Conservation (phyloP, 2,797 vertebrate species). For the Lerista edwardsae region DNA sequence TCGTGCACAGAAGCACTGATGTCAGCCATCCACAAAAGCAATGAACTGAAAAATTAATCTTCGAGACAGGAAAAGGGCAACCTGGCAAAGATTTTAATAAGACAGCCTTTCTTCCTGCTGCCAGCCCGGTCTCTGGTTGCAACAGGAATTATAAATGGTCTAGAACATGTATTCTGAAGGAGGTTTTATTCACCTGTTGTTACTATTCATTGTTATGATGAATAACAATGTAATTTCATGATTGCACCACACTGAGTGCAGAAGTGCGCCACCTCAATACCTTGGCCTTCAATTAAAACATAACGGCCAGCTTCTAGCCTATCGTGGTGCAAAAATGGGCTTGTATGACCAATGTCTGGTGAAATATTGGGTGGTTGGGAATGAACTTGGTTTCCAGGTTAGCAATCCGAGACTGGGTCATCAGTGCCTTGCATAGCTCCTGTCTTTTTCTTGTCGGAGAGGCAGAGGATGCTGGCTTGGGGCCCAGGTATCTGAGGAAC, state of each 20-base stretch:
- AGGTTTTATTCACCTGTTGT: background rate
- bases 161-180: background rate
- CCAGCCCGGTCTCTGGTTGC: background rate
- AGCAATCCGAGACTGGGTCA: background rate
- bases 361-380: background rate
- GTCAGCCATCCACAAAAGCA: constrained; percentile 4
- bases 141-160: background rate
- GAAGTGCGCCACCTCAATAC: background rate
- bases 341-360: background rate
- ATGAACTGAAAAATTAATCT: background rate
- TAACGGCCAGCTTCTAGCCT: background rate
- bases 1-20: background rate
- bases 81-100: background rate
- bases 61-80: background rate
- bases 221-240: background rate
- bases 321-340: background rate
- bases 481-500: no score
- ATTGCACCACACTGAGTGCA: no score
- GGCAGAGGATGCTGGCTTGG: no score
- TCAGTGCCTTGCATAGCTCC: background rate
- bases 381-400: background rate
- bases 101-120: background rate
- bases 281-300: background rate
- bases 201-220: background rate
- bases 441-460: no score